Conservation (phyloP, 2,888 invertebrate genomes). For the Cheilosia urbana region DNA sequence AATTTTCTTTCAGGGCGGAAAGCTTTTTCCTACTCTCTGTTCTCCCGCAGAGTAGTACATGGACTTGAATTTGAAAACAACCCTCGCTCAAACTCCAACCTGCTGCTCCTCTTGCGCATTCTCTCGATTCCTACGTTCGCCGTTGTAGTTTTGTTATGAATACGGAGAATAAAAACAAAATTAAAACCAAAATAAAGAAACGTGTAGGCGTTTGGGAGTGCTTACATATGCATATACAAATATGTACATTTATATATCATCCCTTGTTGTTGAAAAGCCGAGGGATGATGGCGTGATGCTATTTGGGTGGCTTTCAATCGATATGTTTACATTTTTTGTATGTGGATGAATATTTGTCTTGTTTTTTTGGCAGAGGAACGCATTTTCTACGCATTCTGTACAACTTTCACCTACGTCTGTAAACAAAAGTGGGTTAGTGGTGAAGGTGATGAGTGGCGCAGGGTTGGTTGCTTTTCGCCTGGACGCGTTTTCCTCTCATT, state of each 20-base stretch:
- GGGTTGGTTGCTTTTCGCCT: not conserved
- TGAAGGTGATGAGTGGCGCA: not conserved
- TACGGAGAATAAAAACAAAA: constrained; percentile 80
- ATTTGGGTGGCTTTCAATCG: constrained; percentile 49
- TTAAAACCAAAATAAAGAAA: constrained; percentile 64
- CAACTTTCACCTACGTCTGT: constrained; percentile 17
- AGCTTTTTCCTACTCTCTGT: constrained; percentile 16
- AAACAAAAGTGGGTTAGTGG: not conserved
- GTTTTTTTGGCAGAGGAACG: not conserved
- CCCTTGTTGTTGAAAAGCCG: constrained; percentile 63
- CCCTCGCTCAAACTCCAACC: constrained; percentile 14
- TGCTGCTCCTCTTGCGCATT: constrained; percentile 27
- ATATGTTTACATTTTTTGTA: constrained; percentile 67
- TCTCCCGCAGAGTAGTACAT: not conserved
- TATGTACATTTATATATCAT: not conserved
- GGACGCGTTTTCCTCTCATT: not conserved
- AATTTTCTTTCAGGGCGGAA: constrained; percentile 6
- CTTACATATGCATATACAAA: too few relatives aligned
- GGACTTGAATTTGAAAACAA: constrained; percentile 15
- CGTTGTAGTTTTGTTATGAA: constrained; percentile 65
- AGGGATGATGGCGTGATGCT: constrained; percentile 49
- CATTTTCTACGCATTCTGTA: constrained; percentile 35
- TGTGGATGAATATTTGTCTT: not conserved
- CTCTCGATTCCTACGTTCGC: constrained; percentile 24
- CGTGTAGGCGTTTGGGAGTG: constrained; percentile 50